Percentiles rank a stretch among this genome's conserved stretches.
Conservation (phyloP, 2,888 invertebrate genomes). For the Cantharis lateralis region DNA sequence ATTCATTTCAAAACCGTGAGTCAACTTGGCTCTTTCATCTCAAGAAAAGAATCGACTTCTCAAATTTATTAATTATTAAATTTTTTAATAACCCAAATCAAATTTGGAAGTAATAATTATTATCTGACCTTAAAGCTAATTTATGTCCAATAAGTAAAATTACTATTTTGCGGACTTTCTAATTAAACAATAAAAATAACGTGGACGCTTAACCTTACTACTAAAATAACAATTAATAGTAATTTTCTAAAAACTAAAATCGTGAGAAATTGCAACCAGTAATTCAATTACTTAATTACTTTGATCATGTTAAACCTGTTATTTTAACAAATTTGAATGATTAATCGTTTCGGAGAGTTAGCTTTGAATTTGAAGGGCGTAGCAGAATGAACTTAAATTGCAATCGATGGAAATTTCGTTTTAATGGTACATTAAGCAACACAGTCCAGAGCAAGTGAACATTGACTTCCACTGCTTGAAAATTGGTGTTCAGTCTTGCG, state of each 20-base stretch:
- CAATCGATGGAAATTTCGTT: neutral
- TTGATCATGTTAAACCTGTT: neutral
- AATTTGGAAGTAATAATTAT: neutral
- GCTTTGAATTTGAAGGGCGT: neutral
- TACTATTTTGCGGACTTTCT: neutral
- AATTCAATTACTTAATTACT: neutral
- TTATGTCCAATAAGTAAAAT: neutral
- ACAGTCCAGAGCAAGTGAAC: neutral
- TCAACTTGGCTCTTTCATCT: conserved; percentile 9
- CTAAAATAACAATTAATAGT: neutral
- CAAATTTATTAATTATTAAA: neutral
- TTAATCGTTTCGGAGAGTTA: neutral
- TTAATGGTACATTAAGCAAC: neutral
- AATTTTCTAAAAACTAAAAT: neutral
- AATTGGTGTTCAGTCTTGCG: neutral
- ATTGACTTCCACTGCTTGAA: neutral
- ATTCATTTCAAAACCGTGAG: conserved; percentile 22
- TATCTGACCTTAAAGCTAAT: neutral
- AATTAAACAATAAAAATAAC: neutral
- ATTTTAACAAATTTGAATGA: neutral
- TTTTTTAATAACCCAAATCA: neutral
- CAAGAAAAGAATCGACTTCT: neutral
- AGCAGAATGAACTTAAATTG: neutral
- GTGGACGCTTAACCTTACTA: neutral
- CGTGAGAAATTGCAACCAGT: neutral